Evolutionary conservation across 2,113 vertebrate species (phyloP), one percentile per base, ranked within the genome.

Genomic region (Varanus salvator): DNA sequence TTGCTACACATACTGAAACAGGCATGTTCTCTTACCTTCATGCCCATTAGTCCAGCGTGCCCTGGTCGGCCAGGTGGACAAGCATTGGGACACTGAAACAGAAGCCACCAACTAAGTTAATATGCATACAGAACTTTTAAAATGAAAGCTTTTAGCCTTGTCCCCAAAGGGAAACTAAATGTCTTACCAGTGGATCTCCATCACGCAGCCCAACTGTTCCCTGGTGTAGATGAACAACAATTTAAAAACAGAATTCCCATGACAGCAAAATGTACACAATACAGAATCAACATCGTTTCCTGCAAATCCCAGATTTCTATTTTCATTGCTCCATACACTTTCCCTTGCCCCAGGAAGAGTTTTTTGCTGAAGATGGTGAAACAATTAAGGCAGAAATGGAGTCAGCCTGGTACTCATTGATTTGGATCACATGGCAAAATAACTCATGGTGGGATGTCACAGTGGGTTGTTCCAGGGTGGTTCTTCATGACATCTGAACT

Each of bases 41-140:
- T 98, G 85, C 99, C 99, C 93, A 98, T 98, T 92, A 99, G 96
- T 0, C 99, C 99, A 93, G 98, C 98, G 80, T 99, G 97, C 77
- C 99, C 99, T 64, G 98, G 95, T 4, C 96, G 97, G 3, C 98
- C 98, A 82, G 98, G 97, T 25, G 98, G 97, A 93, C 99, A 99
- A 86, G 98, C 97, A 94, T 96, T 98, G 75, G 98, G 98, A 95
- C 99, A 99, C 99, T 99, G 94, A 57, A 96, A 94, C 95, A 93
- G n/a, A 91, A 94, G 85, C 12, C 68, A 86, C 23, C 87, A 1
- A 8, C 64, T 64, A 34, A 71, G 78, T 94, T 95, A 95, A 31
- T 84, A 84, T 74, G 38, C 48, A 27, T n/a, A 17, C 88, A 14
- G 66, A 25, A n/a, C 4, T 85, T 52, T 21, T 81, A 19, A 34